phyloP scores from a whole-genome alignment of 2,888 invertebrate genomes.

The Pollenia amentaria region DNA sequence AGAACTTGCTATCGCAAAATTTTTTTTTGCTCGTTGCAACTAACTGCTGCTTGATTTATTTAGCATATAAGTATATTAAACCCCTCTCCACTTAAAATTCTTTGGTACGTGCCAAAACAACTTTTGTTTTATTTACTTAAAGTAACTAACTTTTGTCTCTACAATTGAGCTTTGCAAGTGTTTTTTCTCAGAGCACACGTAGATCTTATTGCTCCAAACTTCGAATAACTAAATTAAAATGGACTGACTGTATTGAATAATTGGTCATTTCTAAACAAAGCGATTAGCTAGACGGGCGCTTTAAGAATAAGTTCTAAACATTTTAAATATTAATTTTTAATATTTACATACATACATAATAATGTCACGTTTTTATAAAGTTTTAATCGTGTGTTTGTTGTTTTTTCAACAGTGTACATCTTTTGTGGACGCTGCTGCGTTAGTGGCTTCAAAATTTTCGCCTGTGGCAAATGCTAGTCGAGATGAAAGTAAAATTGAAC shows the following conservation, averaged over 20 bases:
- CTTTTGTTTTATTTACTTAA: not conserved
- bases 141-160: slow-evolving; percentile 34
- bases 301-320: not conserved
- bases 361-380: slow-evolving; percentile 48
- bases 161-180: slow-evolving; percentile 39
- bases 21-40: slow-evolving; percentile 29
- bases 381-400: slow-evolving; percentile 75
- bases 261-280: slow-evolving; percentile 19
- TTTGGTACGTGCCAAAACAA: too few species aligned
- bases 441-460: slow-evolving; percentile 12
- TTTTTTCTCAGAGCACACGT: not conserved
- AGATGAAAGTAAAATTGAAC: slow-evolving; percentile 3
- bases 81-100: not conserved
- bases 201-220: slow-evolving; percentile 12
- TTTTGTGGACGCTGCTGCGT: slow-evolving; percentile 77
- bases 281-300: slow-evolving; percentile 19
- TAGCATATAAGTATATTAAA: not conserved
- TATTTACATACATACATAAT: too few species aligned
- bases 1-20: not conserved
- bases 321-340: not conserved
- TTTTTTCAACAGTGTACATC: slow-evolving; percentile 79
- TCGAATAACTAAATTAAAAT: slow-evolving; percentile 14
- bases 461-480: not conserved
- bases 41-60: not conserved
- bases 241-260: slow-evolving; percentile 32